These are phyloP conservation scores for Andrena trimmerana DNA, from an alignment of 2,888 invertebrate species.

Conservation along the genomic window DNA sequence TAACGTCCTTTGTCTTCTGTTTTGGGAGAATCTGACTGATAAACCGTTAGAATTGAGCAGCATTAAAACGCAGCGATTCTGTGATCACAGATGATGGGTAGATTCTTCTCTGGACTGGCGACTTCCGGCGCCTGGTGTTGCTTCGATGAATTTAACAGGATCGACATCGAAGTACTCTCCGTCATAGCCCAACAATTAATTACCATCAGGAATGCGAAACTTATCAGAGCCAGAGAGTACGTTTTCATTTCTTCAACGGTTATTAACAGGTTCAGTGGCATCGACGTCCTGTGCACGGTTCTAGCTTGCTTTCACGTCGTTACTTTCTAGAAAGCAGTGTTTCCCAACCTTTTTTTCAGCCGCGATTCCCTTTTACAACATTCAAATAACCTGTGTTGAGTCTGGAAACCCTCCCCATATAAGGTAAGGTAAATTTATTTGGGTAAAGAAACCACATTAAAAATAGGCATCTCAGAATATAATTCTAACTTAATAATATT, in stretches of 20 bases:
- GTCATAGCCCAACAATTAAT: conserved; percentile 96
- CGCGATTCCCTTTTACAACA: too few species aligned
- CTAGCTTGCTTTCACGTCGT: too few species aligned
- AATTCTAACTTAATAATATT: too few species aligned
- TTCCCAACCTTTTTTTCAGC: too few species aligned
- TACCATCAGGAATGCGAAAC: conserved; percentile 94
- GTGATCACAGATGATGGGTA: conserved; percentile 92
- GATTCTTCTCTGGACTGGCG: conserved; percentile 95
- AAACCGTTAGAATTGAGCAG: neutral
- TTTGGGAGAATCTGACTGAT: neutral
- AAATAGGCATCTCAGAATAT: too few species aligned
- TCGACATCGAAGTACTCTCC: conserved; percentile 95
- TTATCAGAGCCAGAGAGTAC: conserved; percentile 87
- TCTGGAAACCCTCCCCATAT: too few species aligned
- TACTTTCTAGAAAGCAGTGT: too few species aligned
- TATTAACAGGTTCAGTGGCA: too few species aligned
- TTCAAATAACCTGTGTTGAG: too few species aligned
- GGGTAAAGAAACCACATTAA: too few species aligned
- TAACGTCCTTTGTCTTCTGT: neutral
- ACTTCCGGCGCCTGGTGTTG: conserved; percentile 97
- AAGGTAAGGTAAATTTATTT: too few species aligned
- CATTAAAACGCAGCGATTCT: neutral
- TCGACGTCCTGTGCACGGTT: too few species aligned
- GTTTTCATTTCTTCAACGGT: conserved; percentile 59
- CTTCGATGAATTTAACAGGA: conserved; percentile 96